Conservation (phyloP, 1,140 invertebrate genomes). For the Bathynomus jamesi region DNA sequence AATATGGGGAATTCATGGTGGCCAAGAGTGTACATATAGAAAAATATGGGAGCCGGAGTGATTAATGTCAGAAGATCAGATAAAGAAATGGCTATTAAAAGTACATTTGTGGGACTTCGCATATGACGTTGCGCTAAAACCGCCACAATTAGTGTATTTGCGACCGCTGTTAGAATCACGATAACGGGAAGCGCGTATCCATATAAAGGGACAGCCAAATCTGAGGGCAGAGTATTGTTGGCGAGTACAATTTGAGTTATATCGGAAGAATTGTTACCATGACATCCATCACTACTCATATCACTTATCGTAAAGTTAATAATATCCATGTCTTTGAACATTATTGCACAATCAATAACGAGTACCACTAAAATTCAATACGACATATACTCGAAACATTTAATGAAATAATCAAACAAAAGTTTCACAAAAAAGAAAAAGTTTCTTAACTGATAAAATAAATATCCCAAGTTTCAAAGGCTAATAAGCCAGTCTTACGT, state of each 20-base stretch:
- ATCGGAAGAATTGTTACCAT: background rate
- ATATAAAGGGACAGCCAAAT: constrained; percentile 47
- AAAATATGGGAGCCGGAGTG: constrained; percentile 70
- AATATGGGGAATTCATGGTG: constrained; percentile 66
- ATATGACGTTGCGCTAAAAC: constrained; percentile 57
- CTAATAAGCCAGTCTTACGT: too few relatives aligned
- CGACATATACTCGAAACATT: background rate
- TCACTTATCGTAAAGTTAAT: background rate
- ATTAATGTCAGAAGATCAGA: constrained; percentile 86
- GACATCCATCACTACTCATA: background rate
- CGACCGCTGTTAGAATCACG: constrained; percentile 73
- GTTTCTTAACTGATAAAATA: background rate
- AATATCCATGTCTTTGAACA: background rate
- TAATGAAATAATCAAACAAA: background rate
- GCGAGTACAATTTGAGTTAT: background rate
- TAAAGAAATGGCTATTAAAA: constrained; percentile 75
- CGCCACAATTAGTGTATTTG: constrained; percentile 77
- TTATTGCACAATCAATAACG: background rate
- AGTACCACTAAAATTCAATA: background rate
- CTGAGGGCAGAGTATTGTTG: background rate
- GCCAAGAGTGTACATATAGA: constrained; percentile 84
- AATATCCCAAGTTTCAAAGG: too few relatives aligned
- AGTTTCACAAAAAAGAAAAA: background rate
- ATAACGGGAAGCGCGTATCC: constrained; percentile 76
- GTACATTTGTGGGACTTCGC: constrained; percentile 59